Evolutionary conservation across 2,113 vertebrate genomes (phyloP), one percentile per base, ranked within the genome.

Genomic region (Gopherus evgoodei): DNA sequence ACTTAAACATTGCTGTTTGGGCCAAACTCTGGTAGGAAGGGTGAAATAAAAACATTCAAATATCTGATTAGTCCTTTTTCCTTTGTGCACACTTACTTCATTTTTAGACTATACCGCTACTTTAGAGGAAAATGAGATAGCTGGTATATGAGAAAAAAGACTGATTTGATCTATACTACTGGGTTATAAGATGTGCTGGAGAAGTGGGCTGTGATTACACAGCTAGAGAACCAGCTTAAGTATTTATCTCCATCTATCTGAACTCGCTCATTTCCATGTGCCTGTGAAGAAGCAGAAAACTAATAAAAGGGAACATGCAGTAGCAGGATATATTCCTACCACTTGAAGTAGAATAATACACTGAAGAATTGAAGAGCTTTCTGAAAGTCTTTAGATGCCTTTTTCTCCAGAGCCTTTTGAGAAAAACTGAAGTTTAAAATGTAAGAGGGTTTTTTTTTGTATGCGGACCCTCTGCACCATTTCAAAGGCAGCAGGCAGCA

Each of bases 21-120:
- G 78, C 5, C 56, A 80, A 88, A 2, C 54, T 42, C 76, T 50
- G 47, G 16, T 57, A 56, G 72, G 44, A 83, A 56, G 5, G 16
- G 57, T 31, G 53, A 52, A 35, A 53, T 42, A 57, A 88, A 88
- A 49, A 42, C 62, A 47, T 47, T 12, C 11, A 42, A 11, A 44
- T 31, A 24, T 0, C 0, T 4, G 75, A 1, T 24, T 29, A 54
- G 56, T 0, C 85, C 85, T 84, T 88, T 14, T 24, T 72, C 53
- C 76, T 50, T 16, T 0, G 1, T 8, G 6, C 22, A 19, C 53
- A 38, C 53, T 24, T 1, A 44, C 42, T n/a, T 42, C 17, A 1
- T 52, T 87, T 79, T 3, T 14, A 17, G 47, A 21, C n/a, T 35
- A 25, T n/a, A 2, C 10, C 47, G 31, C 81, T 75, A 17, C 11